Base-by-base conservation (phyloP, 2,888 invertebrate genomes). In the Malacosoma neustria region DNA sequence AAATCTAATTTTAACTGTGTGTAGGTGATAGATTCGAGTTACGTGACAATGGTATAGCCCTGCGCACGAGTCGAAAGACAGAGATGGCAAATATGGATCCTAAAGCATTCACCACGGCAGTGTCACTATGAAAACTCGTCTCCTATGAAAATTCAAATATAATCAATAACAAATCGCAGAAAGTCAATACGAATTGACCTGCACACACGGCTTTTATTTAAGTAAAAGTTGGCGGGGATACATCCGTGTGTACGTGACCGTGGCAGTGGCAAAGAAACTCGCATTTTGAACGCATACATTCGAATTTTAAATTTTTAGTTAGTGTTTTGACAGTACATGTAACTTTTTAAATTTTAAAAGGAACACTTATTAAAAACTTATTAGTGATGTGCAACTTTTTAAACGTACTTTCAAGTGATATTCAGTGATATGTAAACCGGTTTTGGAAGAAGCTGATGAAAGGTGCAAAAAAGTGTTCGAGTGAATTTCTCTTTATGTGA, bases 21-120 rank as follows among this genome's bases (percentile, higher is more conserved):
- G 4, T n/a, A 14, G 13, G 13, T 30, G 12, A 30, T 33, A n/a
- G 11, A 13, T 30, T 29, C 32, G 47, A 51, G 41, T 11, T 45
- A 13, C 35, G 30, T 7, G 29, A 31, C 14, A 33, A 29, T 42
- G 35, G 41, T 46, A 45, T 33, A 36, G 30, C 39, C 37, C 11
- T 37, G 32, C 38, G 41, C 41, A 14, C 32, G 33, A 29, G 41
- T 35, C 34, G 32, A 45, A 42, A 47, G 54, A 57, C 57, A 50
- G 45, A 39, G 48, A 33, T 13, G 36, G 30, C 22, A 3, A 22
- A 2, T 22, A 37, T 31, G 35, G 32, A 38, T 47, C 46, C 43
- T 49, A 49, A 43, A 55, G 49, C 71, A 70, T 71, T 72, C 72
- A 61, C 70, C 56, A 52, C 54, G 48, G 58, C 59, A 58, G 61